Evolutionary conservation across 2,113 vertebrate species (phyloP).

Genomic region (Rhinoptilus africanus): DNA sequence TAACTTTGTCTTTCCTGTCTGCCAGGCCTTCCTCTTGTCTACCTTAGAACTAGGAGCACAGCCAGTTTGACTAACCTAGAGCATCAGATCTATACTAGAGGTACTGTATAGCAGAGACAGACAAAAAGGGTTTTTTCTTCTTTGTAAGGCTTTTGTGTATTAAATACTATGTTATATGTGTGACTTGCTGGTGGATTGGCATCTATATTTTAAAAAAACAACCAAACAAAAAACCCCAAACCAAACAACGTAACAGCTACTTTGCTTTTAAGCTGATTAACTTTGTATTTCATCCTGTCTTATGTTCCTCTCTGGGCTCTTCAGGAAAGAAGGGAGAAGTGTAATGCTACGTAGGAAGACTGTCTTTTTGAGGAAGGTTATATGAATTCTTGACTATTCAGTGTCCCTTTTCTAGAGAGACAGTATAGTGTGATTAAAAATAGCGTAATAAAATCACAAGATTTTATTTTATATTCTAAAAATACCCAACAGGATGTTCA

Average conservation of each 20-base stretch:
- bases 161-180: background rate
- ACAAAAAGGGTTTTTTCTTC: background rate
- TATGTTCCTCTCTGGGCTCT: background rate
- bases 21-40: constrained; percentile 93
- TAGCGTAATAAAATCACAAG: background rate
- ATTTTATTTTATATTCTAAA: background rate
- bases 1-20: constrained; percentile 88
- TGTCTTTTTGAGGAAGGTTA: background rate
- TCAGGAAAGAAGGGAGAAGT: background rate
- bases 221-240: background rate
- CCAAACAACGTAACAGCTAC: background rate
- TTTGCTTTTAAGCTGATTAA: background rate
- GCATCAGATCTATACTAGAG: constrained; percentile 93
- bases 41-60: constrained; percentile 99
- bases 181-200: background rate
- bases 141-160: background rate
- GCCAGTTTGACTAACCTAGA: constrained; percentile 97
- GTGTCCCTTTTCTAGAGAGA: background rate
- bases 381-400: background rate
- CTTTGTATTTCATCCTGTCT: background rate
- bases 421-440: background rate
- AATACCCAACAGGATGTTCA: background rate
- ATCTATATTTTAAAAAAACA: background rate
- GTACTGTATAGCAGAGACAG: constrained; percentile 82
- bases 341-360: background rate